These are phyloP conservation scores for Syrrhaptes paradoxus DNA, from an alignment of 2,113 vertebrate genomes.

Conservation along the genomic window DNA sequence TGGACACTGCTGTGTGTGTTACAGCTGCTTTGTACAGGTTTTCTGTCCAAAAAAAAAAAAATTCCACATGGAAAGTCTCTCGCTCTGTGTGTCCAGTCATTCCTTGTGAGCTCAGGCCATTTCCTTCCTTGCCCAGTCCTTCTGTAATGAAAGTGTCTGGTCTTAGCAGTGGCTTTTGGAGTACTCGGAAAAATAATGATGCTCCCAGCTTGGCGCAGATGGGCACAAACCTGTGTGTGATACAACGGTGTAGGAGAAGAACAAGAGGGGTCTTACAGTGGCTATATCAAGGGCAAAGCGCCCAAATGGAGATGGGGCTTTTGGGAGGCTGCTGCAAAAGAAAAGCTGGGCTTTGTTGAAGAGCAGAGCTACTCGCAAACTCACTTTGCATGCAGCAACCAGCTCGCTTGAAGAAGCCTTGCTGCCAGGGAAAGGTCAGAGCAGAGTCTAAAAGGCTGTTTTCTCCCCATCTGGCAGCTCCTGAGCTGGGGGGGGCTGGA, in stretches of 20 bases:
- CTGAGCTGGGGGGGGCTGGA: neutral
- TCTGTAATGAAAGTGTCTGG: neutral
- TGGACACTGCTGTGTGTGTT: neutral
- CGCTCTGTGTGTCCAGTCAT: neutral
- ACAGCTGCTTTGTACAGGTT: neutral
- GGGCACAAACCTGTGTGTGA: neutral
- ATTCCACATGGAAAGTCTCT: neutral
- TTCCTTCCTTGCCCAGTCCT: neutral
- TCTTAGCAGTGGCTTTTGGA: neutral
- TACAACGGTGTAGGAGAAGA: neutral
- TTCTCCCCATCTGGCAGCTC: constrained; percentile 19
- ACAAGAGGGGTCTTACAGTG: neutral
- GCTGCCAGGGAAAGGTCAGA: constrained; percentile 15
- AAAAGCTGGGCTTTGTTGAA: neutral
- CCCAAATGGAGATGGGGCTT: neutral
- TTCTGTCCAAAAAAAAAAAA: neutral
- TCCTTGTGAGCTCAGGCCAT: neutral
- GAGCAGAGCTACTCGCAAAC: neutral
- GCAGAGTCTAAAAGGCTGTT: constrained; percentile 3
- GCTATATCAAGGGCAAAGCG: neutral
- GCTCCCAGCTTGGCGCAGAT: neutral
- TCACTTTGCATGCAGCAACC: neutral
- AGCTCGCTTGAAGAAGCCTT: neutral
- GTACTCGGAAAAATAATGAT: neutral
- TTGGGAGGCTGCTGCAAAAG: neutral